Conservation (phyloP, 2,797 vertebrate genomes). For the Percopsis omiscomaycus region DNA sequence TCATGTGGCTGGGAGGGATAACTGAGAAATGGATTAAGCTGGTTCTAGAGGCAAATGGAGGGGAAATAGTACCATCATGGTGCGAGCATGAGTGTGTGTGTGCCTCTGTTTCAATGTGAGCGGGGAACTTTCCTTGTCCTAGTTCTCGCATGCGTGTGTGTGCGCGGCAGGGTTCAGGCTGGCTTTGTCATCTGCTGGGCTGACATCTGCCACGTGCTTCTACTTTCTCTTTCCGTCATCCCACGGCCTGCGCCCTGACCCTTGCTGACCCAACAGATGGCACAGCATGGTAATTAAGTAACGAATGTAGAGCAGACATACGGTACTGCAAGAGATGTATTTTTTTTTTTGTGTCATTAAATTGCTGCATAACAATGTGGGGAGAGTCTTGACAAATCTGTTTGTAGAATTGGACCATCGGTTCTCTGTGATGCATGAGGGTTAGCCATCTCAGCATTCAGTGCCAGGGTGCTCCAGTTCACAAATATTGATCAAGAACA, state of each 20-base stretch:
- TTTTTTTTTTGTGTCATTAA: too few relatives aligned
- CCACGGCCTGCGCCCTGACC: not conserved
- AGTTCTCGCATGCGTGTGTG: not conserved
- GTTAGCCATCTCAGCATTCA: not conserved
- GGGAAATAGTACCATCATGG: slow-evolving; percentile 12
- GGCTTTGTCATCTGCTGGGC: slow-evolving; percentile 1
- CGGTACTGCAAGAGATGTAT: not conserved
- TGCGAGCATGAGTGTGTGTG: slow-evolving; percentile 6
- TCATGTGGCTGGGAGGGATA: slow-evolving; percentile 22
- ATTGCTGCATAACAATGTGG: too few relatives aligned
- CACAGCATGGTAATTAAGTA: slow-evolving; percentile 3
- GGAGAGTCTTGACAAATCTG: not conserved
- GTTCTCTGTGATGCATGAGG: not conserved
- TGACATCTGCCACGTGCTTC: slow-evolving; percentile 25
- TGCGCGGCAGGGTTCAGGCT: not conserved
- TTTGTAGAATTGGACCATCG: not conserved
- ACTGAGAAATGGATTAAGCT: slow-evolving; percentile 41
- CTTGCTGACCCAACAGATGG: not conserved
- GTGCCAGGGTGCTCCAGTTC: not conserved
- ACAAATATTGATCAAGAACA: not conserved
- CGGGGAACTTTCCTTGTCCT: not conserved
- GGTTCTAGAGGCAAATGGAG: slow-evolving; percentile 12
- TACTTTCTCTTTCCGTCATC: slow-evolving; percentile 13
- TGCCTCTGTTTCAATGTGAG: not conserved
- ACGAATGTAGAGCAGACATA: not conserved